Percentiles rank a stretch among this genome's conserved stretches.
phyloP scores from a whole-genome alignment of 2,797 vertebrate species.

The Amblyraja radiata region DNA sequence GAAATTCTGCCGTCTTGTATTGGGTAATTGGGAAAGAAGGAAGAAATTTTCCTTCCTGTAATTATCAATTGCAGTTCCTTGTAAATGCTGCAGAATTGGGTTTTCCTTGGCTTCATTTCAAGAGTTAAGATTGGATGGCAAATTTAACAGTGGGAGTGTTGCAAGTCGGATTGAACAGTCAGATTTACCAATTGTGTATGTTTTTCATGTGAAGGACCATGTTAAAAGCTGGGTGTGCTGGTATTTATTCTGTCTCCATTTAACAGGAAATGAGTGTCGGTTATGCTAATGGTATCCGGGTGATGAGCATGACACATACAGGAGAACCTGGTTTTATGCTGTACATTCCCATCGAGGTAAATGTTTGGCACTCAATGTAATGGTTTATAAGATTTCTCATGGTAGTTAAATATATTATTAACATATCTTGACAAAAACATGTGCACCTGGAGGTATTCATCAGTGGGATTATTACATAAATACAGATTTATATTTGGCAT shows the following conservation, averaged over 20 bases:
- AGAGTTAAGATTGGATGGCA: background rate
- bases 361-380: slow-evolving; percentile 33
- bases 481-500: background rate
- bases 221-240: background rate
- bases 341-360: slow-evolving; percentile 95
- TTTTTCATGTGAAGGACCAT: background rate
- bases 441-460: background rate
- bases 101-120: background rate
- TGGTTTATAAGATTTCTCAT: background rate
- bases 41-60: background rate
- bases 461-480: background rate
- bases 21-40: background rate
- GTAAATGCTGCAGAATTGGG: background rate
- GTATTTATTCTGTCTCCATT: slow-evolving; percentile 39
- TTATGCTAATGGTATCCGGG: slow-evolving; percentile 93
- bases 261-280: slow-evolving; percentile 97
- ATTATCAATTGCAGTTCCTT: background rate
- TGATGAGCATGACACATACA: slow-evolving; percentile 99
- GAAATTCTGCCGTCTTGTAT: background rate
- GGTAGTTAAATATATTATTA: background rate
- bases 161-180: too few species aligned
- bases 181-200: background rate
- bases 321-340: slow-evolving; percentile 97
- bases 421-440: background rate
- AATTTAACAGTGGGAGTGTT: background rate